A percentile compares a stretch with the other conserved stretches of the same genome.
Evolutionary conservation across 2,113 vertebrate species (phyloP).

Genomic region (Eupsittula cactorum): DNA sequence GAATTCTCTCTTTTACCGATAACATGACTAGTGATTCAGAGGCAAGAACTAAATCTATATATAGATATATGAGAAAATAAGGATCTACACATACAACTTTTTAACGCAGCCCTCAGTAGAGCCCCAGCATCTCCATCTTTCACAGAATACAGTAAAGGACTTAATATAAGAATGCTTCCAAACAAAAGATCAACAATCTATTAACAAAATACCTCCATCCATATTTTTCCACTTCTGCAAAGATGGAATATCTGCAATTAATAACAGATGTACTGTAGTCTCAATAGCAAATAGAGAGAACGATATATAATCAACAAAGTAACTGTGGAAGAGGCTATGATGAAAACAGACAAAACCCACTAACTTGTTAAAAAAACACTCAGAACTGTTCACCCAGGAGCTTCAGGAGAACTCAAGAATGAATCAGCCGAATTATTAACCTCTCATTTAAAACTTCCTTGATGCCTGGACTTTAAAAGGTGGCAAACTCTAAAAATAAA

Average conservation of each 20-base stretch:
- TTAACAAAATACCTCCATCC: not conserved
- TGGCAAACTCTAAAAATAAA: not conserved
- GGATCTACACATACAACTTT: not conserved
- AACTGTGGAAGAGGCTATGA: not conserved
- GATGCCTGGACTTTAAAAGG: not conserved
- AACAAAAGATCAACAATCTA: not conserved
- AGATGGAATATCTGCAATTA: not conserved
- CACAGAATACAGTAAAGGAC: not conserved
- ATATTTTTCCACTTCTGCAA: not conserved
- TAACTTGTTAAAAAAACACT: not conserved
- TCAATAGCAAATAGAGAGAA: not conserved
- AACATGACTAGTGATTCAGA: constrained; percentile 25
- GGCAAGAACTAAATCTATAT: not conserved
- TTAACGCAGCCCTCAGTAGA: not conserved
- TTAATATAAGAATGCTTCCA: not conserved
- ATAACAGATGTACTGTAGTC: not conserved
- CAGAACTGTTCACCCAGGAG: not conserved
- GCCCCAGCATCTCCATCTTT: not conserved
- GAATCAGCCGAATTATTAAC: not conserved
- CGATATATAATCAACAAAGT: not conserved
- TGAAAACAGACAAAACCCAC: not conserved
- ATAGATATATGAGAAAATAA: not conserved
- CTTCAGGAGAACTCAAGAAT: not conserved
- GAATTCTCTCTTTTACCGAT: not conserved
- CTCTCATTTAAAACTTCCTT: not conserved